Conservation (phyloP, 2,888 invertebrate genomes). For the Pristionchus fissidentatus region DNA sequence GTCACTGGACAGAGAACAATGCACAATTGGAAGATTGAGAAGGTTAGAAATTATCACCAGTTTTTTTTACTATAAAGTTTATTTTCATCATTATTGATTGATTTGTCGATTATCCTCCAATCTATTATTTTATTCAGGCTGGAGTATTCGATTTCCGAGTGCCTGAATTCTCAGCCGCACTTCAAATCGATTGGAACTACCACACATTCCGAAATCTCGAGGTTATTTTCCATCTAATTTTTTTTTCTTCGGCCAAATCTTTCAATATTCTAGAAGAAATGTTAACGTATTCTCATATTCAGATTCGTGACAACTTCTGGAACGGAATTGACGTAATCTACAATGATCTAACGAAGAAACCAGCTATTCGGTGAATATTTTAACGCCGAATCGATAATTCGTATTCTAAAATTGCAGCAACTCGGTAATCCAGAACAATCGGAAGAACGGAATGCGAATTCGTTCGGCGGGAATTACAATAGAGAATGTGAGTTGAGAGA, state of each 20-base stretch:
- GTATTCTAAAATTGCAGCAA: neutral
- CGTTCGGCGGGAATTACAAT: slow-evolving; percentile 76
- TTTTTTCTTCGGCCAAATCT: neutral
- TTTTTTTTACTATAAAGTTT: neutral
- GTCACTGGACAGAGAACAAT: slow-evolving; percentile 83
- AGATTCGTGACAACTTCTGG: slow-evolving; percentile 86
- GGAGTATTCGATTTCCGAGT: slow-evolving; percentile 89
- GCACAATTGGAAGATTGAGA: slow-evolving; percentile 89
- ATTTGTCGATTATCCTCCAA: neutral
- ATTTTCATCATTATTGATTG: neutral
- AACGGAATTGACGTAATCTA: slow-evolving; percentile 94
- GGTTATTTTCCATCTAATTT: slow-evolving; percentile 46
- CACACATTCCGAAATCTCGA: slow-evolving; percentile 76
- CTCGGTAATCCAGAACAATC: slow-evolving; percentile 57
- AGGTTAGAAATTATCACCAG: slow-evolving; percentile 71
- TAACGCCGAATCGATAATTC: slow-evolving; percentile 55
- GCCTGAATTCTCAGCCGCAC: slow-evolving; percentile 76
- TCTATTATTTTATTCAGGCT: slow-evolving; percentile 78
- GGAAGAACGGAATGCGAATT: slow-evolving; percentile 82
- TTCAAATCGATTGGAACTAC: slow-evolving; percentile 81
- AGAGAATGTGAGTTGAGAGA: slow-evolving; percentile 79
- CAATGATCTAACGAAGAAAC: slow-evolving; percentile 88
- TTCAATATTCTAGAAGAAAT: neutral
- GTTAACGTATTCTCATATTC: too few species aligned
- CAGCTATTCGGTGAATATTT: slow-evolving; percentile 65